A percentile compares a stretch with the other conserved stretches of the same genome.
Evolutionary conservation across 2,888 invertebrate genomes (phyloP).

Genomic region (Ophraella communa): DNA sequence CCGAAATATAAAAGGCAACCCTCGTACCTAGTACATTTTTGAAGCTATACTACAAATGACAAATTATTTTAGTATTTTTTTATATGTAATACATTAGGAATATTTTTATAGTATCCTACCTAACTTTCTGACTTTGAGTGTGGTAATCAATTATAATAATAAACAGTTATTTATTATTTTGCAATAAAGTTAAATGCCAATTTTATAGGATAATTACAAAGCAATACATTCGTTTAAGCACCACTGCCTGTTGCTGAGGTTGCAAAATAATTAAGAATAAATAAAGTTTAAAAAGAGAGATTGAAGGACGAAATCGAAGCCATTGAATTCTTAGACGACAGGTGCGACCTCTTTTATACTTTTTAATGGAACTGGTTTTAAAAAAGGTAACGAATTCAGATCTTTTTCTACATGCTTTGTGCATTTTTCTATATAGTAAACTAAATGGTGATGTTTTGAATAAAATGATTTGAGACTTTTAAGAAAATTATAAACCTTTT

Average conservation of each 20-base stretch:
- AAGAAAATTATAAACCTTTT: too few relatives aligned
- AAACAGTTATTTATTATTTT: neutral
- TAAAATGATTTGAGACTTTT: too few relatives aligned
- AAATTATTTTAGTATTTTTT: too few relatives aligned
- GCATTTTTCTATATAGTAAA: neutral
- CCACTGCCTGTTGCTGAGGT: conserved; percentile 17
- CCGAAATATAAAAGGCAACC: too few relatives aligned
- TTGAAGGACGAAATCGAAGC: conserved; percentile 30
- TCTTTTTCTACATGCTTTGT: conserved; percentile 22
- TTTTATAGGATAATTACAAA: neutral
- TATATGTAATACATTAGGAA: too few relatives aligned
- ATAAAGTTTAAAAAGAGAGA: conserved; percentile 29
- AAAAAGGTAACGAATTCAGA: conserved; percentile 12
- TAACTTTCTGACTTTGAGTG: too few relatives aligned
- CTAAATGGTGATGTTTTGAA: too few relatives aligned
- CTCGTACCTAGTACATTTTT: too few relatives aligned
- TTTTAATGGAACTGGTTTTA: conserved; percentile 39
- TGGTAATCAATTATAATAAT: too few relatives aligned
- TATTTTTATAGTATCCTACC: too few relatives aligned
- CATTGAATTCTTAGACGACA: conserved; percentile 49
- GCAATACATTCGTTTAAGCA: conserved; percentile 3
- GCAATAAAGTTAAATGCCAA: too few relatives aligned
- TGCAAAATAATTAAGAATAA: conserved; percentile 20
- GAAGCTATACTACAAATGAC: too few relatives aligned
- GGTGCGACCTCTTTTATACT: conserved; percentile 50